Conservation (phyloP, 1,140 invertebrate genomes). For the Aporrectodea caliginosa region DNA sequence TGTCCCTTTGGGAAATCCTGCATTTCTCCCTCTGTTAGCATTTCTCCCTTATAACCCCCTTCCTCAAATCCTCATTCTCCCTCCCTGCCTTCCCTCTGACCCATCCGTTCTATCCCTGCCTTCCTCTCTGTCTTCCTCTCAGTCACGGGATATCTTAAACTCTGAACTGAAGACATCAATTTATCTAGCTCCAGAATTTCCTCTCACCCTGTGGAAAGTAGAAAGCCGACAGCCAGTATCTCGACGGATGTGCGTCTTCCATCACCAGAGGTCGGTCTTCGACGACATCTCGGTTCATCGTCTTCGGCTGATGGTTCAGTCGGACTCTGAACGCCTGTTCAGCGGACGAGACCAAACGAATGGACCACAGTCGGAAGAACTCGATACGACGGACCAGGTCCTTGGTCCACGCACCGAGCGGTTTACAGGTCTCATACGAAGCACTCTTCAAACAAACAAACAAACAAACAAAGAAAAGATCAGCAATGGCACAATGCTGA, state of each 20-base stretch:
- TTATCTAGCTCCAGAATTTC: no score
- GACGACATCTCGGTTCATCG: constrained; percentile 14
- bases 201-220: constrained; percentile 80
- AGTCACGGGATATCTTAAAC: no score
- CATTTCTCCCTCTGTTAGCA: no score
- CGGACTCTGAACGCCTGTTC: constrained; percentile 8
- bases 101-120: no score
- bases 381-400: constrained; percentile 67
- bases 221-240: constrained; percentile 76
- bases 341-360: constrained; percentile 27
- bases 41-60: no score
- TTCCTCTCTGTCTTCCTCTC: no score
- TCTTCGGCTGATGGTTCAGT: constrained; percentile 20
- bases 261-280: constrained; percentile 27
- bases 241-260: constrained; percentile 41
- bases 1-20: no score
- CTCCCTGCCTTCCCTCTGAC: no score
- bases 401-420: constrained; percentile 47
- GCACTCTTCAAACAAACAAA: constrained; percentile 39
- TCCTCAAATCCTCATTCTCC: no score
- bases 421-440: constrained; percentile 50
- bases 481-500: not conserved
- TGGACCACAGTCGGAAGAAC: constrained; percentile 59
- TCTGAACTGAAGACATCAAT: no score
- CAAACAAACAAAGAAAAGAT: not conserved